A percentile compares a stretch with the other conserved stretches of the same genome.
Conservation (phyloP, 1,140 invertebrate genomes). For the Platyscapa corneri region DNA sequence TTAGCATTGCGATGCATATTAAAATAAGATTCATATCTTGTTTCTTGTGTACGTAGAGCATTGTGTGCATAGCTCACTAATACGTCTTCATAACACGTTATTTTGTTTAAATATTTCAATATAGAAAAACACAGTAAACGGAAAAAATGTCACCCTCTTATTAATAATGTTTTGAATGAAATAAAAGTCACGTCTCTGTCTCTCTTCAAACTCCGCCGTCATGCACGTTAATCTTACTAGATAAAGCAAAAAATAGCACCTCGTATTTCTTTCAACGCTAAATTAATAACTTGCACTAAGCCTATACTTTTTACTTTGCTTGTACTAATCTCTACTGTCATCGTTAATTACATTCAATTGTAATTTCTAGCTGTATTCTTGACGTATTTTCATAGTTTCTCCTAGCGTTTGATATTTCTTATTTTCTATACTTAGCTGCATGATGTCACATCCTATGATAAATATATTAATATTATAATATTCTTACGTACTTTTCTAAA, state of each 20-base stretch:
- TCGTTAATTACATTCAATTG: background rate
- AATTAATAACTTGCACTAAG: too few species aligned
- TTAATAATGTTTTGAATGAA: conserved; percentile 1
- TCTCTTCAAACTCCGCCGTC: conserved; percentile 63
- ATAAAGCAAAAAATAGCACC: background rate
- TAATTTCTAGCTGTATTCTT: background rate
- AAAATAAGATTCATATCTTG: background rate
- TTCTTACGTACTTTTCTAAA: background rate
- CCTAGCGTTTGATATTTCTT: background rate
- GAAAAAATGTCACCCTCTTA: background rate
- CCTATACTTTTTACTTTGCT: background rate
- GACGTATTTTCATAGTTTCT: background rate
- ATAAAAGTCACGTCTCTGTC: conserved; percentile 69
- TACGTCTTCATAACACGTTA: background rate
- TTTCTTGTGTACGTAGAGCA: background rate
- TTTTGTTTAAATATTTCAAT: background rate
- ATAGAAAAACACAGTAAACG: background rate
- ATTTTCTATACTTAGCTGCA: background rate
- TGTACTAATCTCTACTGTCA: background rate
- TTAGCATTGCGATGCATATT: conserved; percentile 10
- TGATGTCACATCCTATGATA: background rate
- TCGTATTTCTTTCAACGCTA: background rate
- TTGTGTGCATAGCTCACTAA: background rate
- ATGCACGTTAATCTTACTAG: conserved; percentile 56
- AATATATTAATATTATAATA: background rate